Conservation (phyloP, 1,140 invertebrate genomes). For the Hormaphis cornu region DNA sequence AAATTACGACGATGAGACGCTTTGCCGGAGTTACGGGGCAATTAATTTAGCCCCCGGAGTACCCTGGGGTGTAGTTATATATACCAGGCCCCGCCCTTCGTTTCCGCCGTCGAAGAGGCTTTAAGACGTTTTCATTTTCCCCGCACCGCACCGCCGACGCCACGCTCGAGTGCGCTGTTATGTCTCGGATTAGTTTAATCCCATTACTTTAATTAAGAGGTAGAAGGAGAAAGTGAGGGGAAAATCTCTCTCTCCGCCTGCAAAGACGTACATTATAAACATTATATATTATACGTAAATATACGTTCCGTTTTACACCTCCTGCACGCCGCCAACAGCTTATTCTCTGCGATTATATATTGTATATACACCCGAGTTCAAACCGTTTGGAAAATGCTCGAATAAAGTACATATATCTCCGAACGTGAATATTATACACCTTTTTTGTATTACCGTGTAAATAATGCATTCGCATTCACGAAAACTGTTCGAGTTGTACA, state of each 20-base stretch:
- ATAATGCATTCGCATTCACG: no score
- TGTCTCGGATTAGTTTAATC: conserved; percentile 29
- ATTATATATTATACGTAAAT: background rate
- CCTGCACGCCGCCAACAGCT: no score
- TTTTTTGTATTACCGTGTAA: no score
- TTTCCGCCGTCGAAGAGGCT: conserved; percentile 6
- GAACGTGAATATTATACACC: no score
- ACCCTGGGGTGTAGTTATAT: conserved; percentile 28
- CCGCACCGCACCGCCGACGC: background rate
- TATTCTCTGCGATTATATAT: no score
- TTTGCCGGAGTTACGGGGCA: conserved; percentile 29
- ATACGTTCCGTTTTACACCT: background rate
- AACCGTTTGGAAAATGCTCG: no score
- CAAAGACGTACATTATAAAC: background rate
- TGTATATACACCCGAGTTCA: no score
- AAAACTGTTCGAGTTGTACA: no score
- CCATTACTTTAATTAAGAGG: conserved; percentile 31
- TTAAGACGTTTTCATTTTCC: conserved; percentile 20
- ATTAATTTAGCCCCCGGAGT: conserved; percentile 30
- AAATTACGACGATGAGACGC: conserved; percentile 31
- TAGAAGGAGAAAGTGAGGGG: background rate
- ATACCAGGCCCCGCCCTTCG: conserved; percentile 7
- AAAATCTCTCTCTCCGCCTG: background rate
- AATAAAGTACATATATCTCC: no score
- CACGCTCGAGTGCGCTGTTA: no score